A percentile compares a stretch with the other conserved stretches of the same genome.
phyloP scores from a whole-genome alignment of 1,140 invertebrate genomes.

The Harpegnathos saltator region DNA sequence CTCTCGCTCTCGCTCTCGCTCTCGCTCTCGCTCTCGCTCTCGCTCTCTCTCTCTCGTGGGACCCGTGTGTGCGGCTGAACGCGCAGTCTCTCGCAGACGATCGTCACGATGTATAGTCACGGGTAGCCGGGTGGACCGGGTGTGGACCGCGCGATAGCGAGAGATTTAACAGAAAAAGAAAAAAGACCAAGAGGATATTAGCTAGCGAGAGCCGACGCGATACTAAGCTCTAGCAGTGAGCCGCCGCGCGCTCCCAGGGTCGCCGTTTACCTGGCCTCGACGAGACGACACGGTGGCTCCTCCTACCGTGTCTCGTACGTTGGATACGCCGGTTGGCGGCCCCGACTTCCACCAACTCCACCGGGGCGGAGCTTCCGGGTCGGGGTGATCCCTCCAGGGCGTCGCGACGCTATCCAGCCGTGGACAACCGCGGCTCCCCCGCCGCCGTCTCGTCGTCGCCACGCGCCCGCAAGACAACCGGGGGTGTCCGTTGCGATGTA shows the following conservation, averaged over 20 bases:
- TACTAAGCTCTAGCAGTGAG: slow-evolving; percentile 72
- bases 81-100: not conserved
- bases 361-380: slow-evolving; percentile 83
- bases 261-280: slow-evolving; percentile 75
- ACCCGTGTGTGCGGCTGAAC: not conserved
- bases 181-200: slow-evolving; percentile 72
- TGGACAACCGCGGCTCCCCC: slow-evolving; percentile 34
- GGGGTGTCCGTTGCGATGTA: not conserved
- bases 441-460: slow-evolving; percentile 29
- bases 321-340: slow-evolving; percentile 81
- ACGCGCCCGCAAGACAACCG: slow-evolving; percentile 22
- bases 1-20: too few species aligned
- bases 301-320: slow-evolving; percentile 78
- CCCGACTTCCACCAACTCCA: slow-evolving; percentile 77
- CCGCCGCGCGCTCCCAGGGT: slow-evolving; percentile 49
- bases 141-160: too few species aligned
- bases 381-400: slow-evolving; percentile 75
- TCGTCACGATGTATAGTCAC: too few species aligned
- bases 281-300: slow-evolving; percentile 76
- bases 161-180: slow-evolving; percentile 64
- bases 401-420: slow-evolving; percentile 79
- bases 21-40: too few species aligned
- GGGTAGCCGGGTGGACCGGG: too few species aligned
- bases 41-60: too few species aligned
- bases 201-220: slow-evolving; percentile 76